Base-by-base conservation (phyloP, 1,140 invertebrate genomes). In the Campoletis sonorensis region DNA sequence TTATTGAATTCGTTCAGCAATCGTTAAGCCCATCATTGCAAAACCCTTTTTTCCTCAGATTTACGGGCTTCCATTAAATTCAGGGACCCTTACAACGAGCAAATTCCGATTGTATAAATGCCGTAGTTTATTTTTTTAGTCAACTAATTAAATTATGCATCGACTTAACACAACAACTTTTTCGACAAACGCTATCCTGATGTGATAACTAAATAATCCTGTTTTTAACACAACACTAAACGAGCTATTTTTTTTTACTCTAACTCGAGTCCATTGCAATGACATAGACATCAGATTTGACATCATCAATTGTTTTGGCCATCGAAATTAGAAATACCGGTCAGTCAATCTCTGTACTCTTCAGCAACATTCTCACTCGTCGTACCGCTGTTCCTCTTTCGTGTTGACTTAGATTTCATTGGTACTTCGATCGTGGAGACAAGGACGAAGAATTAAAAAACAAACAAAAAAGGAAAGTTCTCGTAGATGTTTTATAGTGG, bases 401-500 rank as follows among this genome's bases (percentile, higher is more conserved):
- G 18, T n/a, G 3, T 21, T 4, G 51, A 54, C n/a, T 54, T n/a
- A 54, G 51, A 18, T 54, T 54, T 54, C 18, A n/a, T 18, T 21
- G 51, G 51, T 8, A n/a, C n/a, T 21, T 4, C 4, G 51, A 54
- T 54, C 51, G n/a, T 54, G 10, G n/a, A 21, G 8, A 8, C n/a
- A 18, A 54, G 8, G 18, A 54, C 51, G 15, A 3, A 54, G 51
- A 18, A 54, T 18, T 54, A n/a, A 54, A 18, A n/a, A 54, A 54
- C 5, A 54, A 37, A 54, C 5, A 54, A 54, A 16, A 64, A 64
- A 78, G 23, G 21, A 37, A 78, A 64, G 13, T 26, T 40, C 37
- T 30, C 26, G 16, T 33, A 40, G 8, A 61, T 78, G 18, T 54
- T 61, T 78, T 78, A 78, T 64, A 54, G 37, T 18, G 16, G n/a